A percentile compares a stretch with the other conserved stretches of the same genome.
Evolutionary conservation across 2,888 invertebrate species (phyloP).

Genomic region (Eulithis prunata): DNA sequence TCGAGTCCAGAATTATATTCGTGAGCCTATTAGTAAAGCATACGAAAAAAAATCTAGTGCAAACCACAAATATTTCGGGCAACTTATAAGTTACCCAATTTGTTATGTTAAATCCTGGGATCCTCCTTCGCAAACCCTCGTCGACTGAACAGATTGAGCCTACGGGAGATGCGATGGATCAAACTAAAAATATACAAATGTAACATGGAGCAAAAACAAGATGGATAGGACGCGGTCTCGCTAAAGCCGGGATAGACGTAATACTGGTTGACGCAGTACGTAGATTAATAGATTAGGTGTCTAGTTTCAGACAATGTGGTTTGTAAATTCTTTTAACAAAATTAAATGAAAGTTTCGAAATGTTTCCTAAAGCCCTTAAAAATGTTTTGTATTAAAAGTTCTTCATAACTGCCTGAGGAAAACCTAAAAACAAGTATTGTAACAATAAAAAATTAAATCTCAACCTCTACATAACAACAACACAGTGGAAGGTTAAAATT

Average conservation of each 20-base stretch:
- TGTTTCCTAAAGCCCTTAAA: no score
- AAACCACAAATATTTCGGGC: slow-evolving; percentile 49
- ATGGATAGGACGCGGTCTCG: slow-evolving; percentile 25
- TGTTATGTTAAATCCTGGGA: slow-evolving; percentile 65
- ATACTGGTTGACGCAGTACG: slow-evolving; percentile 16
- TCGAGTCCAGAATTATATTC: neutral
- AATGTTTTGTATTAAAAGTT: no score
- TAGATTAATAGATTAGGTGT: slow-evolving; percentile 13
- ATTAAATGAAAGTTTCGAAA: no score
- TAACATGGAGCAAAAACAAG: slow-evolving; percentile 30
- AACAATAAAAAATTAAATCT: no score
- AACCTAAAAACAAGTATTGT: no score
- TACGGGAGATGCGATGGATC: slow-evolving; percentile 64
- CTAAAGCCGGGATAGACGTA: slow-evolving; percentile 20
- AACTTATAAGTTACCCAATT: slow-evolving; percentile 72
- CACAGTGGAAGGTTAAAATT: no score
- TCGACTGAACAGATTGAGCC: slow-evolving; percentile 65
- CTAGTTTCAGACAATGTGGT: neutral
- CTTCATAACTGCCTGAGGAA: no score
- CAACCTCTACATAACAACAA: no score
- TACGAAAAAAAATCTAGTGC: slow-evolving; percentile 17
- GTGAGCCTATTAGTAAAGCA: neutral
- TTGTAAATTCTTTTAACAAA: neutral
- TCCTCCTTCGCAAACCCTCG: slow-evolving; percentile 57
- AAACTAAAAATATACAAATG: slow-evolving; percentile 61